phyloP scores from a whole-genome alignment of 1,140 invertebrate species.

The Drosophila trapezifrons region DNA sequence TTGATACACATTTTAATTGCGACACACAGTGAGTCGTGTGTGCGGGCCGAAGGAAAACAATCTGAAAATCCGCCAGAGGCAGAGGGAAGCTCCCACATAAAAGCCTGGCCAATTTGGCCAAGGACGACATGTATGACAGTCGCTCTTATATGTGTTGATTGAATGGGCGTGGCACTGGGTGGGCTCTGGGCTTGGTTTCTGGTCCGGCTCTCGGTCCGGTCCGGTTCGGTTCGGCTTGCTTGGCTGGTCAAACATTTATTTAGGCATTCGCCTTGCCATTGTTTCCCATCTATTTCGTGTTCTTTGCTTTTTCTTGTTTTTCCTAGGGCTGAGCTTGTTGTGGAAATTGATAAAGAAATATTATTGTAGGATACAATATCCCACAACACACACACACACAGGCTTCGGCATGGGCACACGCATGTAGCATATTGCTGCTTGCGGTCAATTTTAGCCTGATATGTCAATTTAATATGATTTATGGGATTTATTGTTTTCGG shows the following conservation, averaged over 20 bases:
- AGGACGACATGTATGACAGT: conserved; percentile 33
- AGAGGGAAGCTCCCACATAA: conserved; percentile 7
- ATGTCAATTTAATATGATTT: conserved; percentile 83
- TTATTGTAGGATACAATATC: conserved; percentile 62
- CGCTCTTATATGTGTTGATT: conserved; percentile 47
- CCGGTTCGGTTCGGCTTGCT: conserved; percentile 15
- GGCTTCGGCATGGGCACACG: conserved; percentile 4
- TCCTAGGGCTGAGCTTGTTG: conserved; percentile 48
- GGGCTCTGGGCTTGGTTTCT: conserved; percentile 15
- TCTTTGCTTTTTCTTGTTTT: conserved; percentile 46
- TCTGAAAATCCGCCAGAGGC: conserved; percentile 31
- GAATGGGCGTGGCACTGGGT: conserved; percentile 42
- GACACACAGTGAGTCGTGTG: conserved; percentile 23
- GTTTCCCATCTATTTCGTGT: conserved; percentile 25
- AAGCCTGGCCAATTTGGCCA: conserved; percentile 43
- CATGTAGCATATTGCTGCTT: conserved; percentile 40
- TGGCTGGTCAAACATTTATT: conserved; percentile 63
- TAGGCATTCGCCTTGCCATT: conserved; percentile 50
- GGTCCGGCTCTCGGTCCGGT: conserved; percentile 6
- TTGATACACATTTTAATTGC: conserved; percentile 72
- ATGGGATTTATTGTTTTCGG: conserved; percentile 79
- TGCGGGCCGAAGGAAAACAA: conserved; percentile 13
- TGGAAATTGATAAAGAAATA: conserved; percentile 81
- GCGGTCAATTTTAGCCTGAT: conserved; percentile 79
- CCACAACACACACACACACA: conserved; percentile 15